These are phyloP conservation scores for Chloropsis cyanopogon DNA, from an alignment of 2,113 vertebrate species.

Conservation along the genomic window DNA sequence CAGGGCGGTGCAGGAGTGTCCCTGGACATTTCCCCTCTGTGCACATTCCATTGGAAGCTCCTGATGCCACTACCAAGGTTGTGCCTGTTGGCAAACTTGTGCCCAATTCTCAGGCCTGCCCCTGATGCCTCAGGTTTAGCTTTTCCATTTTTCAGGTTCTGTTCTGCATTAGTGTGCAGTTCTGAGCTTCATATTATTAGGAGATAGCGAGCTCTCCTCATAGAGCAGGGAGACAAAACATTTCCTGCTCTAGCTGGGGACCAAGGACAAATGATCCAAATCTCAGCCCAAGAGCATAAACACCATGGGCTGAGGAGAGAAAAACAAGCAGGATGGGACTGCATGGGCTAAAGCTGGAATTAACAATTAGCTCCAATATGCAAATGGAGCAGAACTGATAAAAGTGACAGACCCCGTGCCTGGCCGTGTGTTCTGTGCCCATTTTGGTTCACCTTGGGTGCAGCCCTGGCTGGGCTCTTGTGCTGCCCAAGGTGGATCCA, in stretches of 20 bases:
- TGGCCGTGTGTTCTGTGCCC: fast-evolving
- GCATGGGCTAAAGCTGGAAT: not conserved
- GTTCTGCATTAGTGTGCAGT: not conserved
- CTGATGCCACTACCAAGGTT: not conserved
- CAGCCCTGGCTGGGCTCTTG: not conserved
- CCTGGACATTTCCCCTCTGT: not conserved
- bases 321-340: not conserved
- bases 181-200: not conserved
- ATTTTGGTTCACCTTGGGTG: not conserved
- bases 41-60: not conserved
- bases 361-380: not conserved
- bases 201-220: not conserved
- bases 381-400: not conserved
- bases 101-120: not conserved
- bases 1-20: not conserved
- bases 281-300: not conserved
- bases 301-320: not conserved
- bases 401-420: not conserved
- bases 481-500: not conserved
- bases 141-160: not conserved
- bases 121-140: not conserved
- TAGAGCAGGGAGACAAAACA: not conserved
- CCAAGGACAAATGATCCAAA: not conserved
- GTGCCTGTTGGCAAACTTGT: not conserved
- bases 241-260: not conserved